Percentiles rank a stretch among this genome's conserved stretches.
Conservation (phyloP, 2,113 vertebrate genomes). For the Anoura caudifer region DNA sequence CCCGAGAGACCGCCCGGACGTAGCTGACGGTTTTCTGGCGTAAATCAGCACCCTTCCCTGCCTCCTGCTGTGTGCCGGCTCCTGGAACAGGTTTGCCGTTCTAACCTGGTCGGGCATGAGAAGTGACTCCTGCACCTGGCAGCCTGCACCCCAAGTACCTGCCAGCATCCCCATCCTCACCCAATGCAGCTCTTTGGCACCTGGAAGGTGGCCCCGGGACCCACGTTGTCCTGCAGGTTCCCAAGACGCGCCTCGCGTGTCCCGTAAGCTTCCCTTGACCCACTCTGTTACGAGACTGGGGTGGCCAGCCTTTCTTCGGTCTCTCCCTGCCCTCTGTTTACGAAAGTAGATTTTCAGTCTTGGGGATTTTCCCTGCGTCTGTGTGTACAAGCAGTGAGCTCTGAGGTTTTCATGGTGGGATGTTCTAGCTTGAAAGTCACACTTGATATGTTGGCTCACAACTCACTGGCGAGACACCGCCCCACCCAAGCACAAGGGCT, state of each 20-base stretch:
- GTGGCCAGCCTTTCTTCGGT: background rate
- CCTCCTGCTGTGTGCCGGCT: no score
- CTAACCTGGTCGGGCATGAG: background rate
- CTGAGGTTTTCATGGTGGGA: background rate
- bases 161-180: background rate
- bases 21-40: background rate
- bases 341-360: background rate
- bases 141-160: background rate
- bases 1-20: background rate
- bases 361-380: background rate
- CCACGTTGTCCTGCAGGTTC: background rate
- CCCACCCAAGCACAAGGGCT: background rate
- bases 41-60: background rate
- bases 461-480: background rate
- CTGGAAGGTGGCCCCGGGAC: background rate
- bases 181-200: background rate
- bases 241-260: background rate
- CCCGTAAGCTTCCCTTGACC: background rate
- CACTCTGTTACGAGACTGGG: background rate
- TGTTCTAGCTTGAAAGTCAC: background rate
- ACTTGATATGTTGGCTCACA: background rate
- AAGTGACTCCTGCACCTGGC: background rate
- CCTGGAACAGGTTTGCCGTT: background rate
- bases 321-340: background rate
- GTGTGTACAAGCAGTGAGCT: background rate